phyloP scores from a whole-genome alignment of 2,797 vertebrate genomes.

The Erithacus rubecula region DNA sequence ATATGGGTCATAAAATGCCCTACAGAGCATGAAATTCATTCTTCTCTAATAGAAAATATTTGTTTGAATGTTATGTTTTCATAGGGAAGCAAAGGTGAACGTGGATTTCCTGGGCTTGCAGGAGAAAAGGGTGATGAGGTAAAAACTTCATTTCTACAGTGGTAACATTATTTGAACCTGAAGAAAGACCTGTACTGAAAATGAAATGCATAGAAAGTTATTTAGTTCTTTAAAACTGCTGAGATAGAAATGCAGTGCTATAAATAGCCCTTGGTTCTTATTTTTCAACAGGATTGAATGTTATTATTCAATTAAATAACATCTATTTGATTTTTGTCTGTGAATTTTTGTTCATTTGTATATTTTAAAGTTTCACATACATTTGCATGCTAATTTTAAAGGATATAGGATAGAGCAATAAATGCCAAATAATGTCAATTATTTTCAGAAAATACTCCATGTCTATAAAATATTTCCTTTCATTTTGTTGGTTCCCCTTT shows the following conservation, averaged over 20 bases:
- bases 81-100: conserved; percentile 94
- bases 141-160: conserved; percentile 40
- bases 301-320: neutral
- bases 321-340: neutral
- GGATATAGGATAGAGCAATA: neutral
- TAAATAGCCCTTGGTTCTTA: neutral
- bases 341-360: neutral
- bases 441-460: neutral
- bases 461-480: neutral
- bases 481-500: neutral
- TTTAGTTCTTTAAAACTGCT: neutral
- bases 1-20: neutral
- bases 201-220: neutral
- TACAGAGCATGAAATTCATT: neutral
- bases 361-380: neutral
- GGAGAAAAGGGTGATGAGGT: conserved; percentile 98
- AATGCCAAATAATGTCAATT: neutral
- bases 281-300: neutral
- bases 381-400: neutral
- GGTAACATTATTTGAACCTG: neutral
- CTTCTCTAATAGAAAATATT: neutral
- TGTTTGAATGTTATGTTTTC: conserved; percentile 43
- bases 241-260: neutral
- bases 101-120: conserved; percentile 88
- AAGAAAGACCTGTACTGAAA: neutral